Evolutionary conservation across 2,888 invertebrate species (phyloP).

Genomic region (Drosophila macrospina): DNA sequence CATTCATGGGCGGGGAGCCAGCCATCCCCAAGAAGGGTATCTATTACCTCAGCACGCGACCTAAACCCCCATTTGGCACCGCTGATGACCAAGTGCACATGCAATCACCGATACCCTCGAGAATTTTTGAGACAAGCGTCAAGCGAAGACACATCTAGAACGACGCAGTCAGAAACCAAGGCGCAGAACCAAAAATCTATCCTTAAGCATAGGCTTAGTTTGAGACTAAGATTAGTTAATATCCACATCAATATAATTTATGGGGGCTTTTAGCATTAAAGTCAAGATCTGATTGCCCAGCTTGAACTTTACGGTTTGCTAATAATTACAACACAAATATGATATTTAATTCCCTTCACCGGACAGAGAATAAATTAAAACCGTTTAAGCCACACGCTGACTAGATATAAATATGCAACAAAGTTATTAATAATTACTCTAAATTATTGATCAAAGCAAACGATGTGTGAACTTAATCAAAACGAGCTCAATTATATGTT

Average conservation of each 20-base stretch:
- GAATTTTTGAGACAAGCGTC: constrained; percentile 55
- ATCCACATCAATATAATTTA: background rate
- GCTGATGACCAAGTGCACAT: constrained; percentile 68
- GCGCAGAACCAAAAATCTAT: constrained; percentile 35
- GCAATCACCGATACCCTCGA: constrained; percentile 58
- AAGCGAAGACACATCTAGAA: constrained; percentile 8
- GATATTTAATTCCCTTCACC: background rate
- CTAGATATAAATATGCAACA: background rate
- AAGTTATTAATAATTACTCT: background rate
- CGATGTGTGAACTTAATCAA: background rate
- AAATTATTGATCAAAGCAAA: background rate
- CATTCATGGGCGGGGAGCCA: constrained; percentile 83
- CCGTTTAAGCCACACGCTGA: background rate
- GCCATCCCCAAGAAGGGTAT: constrained; percentile 76
- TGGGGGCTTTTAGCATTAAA: background rate
- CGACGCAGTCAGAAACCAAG: background rate
- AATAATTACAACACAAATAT: background rate
- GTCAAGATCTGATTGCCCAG: background rate
- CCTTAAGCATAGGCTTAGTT: background rate
- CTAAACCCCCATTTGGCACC: constrained; percentile 69
- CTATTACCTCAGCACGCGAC: constrained; percentile 77
- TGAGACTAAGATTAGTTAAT: background rate
- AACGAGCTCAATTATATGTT: background rate
- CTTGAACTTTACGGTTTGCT: background rate
- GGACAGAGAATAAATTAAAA: background rate